Conservation (phyloP, 2,797 vertebrate genomes). For the Manis crassicaudata region DNA sequence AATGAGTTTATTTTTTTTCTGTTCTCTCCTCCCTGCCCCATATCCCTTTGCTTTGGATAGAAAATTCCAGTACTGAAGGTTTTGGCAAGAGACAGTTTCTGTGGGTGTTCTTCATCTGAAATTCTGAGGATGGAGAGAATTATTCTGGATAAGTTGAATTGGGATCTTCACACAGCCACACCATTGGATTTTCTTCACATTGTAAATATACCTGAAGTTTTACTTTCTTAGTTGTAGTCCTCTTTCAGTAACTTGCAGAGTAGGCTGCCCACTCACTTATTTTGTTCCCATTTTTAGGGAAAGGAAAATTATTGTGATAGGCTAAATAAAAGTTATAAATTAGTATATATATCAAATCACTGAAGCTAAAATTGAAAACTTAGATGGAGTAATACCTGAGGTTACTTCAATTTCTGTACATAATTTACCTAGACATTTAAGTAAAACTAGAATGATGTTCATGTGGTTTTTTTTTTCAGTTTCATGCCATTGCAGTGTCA, state of each 20-base stretch:
- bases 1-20: background rate
- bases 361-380: constrained; percentile 8
- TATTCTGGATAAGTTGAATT: constrained; percentile 97
- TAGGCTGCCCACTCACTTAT: background rate
- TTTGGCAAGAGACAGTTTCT: constrained; percentile 92
- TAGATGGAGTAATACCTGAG: background rate
- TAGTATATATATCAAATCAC: constrained; percentile 19
- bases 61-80: constrained; percentile 93
- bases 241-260: constrained; percentile 47
- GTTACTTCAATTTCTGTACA: background rate
- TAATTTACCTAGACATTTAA: constrained; percentile 24
- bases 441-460: constrained; percentile 35
- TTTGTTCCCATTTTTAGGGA: constrained; percentile 48
- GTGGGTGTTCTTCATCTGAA: constrained; percentile 96
- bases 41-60: constrained; percentile 82
- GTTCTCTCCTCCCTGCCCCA: background rate
- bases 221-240: constrained; percentile 21
- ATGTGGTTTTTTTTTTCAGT: constrained; percentile 84
- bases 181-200: constrained; percentile 98
- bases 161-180: constrained; percentile 96
- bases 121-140: constrained; percentile 98
- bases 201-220: constrained; percentile 85
- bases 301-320: constrained; percentile 37
- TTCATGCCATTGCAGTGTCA: constrained; percentile 93
- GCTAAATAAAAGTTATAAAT: constrained; percentile 39